Percentiles rank a stretch among this genome's conserved stretches.
phyloP scores from a whole-genome alignment of 2,888 invertebrate species.

The Dromius quadrimaculatus region DNA sequence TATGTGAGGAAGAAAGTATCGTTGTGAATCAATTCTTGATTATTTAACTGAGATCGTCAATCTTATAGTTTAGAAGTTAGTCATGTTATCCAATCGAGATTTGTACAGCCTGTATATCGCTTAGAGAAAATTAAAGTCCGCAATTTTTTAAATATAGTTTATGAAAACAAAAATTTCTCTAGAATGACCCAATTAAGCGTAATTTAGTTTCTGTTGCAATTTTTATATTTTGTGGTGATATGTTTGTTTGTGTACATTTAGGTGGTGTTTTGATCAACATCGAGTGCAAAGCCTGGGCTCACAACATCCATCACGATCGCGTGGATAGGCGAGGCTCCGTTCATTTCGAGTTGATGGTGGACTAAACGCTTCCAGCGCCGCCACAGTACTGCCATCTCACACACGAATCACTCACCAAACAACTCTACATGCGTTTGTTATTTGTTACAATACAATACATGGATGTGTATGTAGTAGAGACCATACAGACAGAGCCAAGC shows the following conservation, averaged over 20 bases:
- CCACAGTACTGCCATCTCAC: constrained; percentile 64
- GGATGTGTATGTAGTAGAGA: constrained; percentile 55
- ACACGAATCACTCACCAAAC: constrained; percentile 53
- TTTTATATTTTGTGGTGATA: neutral
- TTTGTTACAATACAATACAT: constrained; percentile 54
- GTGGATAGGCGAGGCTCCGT: constrained; percentile 91
- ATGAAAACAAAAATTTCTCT: constrained; percentile 16
- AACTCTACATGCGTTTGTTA: constrained; percentile 55
- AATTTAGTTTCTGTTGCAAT: neutral
- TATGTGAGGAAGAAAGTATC: no score
- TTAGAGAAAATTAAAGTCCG: no score
- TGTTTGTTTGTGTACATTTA: constrained; percentile 61
- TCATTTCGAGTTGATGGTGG: constrained; percentile 95
- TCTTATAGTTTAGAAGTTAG: no score
- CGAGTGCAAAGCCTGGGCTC: constrained; percentile 94
- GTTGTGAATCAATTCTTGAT: no score
- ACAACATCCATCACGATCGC: constrained; percentile 88
- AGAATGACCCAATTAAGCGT: constrained; percentile 1
- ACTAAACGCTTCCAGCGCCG: constrained; percentile 70
- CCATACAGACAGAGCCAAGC: constrained; percentile 48
- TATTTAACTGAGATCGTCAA: no score
- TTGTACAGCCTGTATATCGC: no score
- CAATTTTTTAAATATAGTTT: constrained; percentile 27
- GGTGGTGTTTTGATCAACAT: constrained; percentile 92
- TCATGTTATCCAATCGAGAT: no score